A percentile compares a stretch with the other conserved stretches of the same genome.
Evolutionary conservation across 2,113 vertebrate genomes (phyloP).

Genomic region (Callaeas wilsoni): DNA sequence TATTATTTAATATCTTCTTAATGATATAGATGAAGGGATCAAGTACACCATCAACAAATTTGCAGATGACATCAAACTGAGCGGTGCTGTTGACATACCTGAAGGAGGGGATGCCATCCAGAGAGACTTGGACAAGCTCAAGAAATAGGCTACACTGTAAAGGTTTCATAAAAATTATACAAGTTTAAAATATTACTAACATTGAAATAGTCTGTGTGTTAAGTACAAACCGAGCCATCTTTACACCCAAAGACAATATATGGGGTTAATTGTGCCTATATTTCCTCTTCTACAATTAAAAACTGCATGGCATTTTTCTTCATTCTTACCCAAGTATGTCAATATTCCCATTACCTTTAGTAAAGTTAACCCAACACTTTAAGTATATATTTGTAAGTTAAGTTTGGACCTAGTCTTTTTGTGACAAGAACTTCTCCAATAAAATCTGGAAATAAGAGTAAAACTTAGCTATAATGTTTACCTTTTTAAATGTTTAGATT

Average conservation of each 20-base stretch:
- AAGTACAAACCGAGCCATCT: neutral
- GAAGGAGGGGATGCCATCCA: neutral
- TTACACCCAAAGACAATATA: neutral
- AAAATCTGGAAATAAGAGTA: neutral
- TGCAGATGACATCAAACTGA: neutral
- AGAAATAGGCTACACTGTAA: neutral
- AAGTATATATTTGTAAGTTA: neutral
- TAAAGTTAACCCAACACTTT: neutral
- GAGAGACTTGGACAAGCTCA: neutral
- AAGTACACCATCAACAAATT: neutral
- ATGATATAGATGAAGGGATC: neutral
- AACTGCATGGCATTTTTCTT: neutral
- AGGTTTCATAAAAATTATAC: neutral
- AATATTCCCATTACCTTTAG: neutral
- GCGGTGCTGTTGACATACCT: neutral
- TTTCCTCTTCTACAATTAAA: neutral
- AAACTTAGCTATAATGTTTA: neutral
- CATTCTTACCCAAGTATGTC: neutral
- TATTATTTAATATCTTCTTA: neutral
- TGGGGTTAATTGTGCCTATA: rapidly evolving
- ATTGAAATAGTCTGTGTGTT: neutral
- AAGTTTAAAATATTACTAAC: neutral
- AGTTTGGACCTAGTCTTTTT: neutral
- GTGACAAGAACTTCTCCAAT: neutral
- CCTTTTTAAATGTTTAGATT: neutral